These are phyloP conservation scores for Argyra leucocephala DNA, from an alignment of 2,888 invertebrate species.

Conservation along the genomic window DNA sequence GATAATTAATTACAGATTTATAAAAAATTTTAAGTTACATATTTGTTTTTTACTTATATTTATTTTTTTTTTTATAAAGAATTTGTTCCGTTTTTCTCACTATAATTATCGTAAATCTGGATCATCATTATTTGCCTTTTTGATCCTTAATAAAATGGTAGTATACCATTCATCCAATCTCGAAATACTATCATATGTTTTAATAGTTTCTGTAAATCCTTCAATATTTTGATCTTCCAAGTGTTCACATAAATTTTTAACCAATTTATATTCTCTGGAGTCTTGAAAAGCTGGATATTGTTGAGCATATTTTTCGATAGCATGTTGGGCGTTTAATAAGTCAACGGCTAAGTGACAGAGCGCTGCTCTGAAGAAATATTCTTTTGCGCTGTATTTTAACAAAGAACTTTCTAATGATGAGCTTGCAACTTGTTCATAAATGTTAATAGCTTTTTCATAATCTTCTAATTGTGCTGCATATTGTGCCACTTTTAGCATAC, in stretches of 20 bases:
- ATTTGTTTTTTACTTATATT: background rate
- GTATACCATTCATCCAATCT: conserved; percentile 97
- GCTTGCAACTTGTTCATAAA: conserved; percentile 90
- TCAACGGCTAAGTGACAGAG: conserved; percentile 95
- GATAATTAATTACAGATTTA: background rate
- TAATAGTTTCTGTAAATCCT: conserved; percentile 88
- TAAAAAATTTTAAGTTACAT: background rate
- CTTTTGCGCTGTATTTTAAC: conserved; percentile 96
- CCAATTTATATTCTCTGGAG: conserved; percentile 87
- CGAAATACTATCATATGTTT: conserved; percentile 93
- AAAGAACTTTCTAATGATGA: conserved; percentile 89
- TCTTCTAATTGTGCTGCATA: conserved; percentile 94
- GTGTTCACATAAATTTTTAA: conserved; percentile 81
- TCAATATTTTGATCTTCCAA: conserved; percentile 94
- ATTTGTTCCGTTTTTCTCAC: background rate
- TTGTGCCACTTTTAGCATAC: conserved; percentile 93
- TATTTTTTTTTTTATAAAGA: background rate
- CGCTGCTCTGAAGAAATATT: conserved; percentile 95
- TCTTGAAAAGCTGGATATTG: conserved; percentile 94
- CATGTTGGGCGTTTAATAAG: conserved; percentile 86
- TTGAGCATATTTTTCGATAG: conserved; percentile 84
- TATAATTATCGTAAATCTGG: conserved; percentile 61
- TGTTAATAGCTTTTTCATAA: conserved; percentile 92
- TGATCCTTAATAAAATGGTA: conserved; percentile 85
- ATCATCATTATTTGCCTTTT: conserved; percentile 80